These are phyloP conservation scores for Acanthopleura granulata DNA, from an alignment of 2,888 invertebrate genomes.

Conservation along the genomic window DNA sequence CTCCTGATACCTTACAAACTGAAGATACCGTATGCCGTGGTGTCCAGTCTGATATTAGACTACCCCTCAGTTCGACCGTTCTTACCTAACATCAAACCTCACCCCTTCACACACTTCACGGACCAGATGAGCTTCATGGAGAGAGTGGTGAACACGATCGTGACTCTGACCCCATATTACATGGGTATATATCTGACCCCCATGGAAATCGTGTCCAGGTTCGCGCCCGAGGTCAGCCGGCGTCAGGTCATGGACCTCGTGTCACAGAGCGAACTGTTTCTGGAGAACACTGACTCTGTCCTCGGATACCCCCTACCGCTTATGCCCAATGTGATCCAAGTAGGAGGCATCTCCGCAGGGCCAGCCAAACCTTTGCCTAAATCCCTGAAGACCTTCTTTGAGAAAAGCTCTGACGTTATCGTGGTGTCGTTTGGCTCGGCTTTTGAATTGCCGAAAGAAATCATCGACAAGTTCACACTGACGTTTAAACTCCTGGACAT, in stretches of 20 bases:
- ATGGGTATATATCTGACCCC: constrained; percentile 25
- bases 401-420: constrained; percentile 37
- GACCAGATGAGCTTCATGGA: constrained; percentile 23
- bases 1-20: constrained; percentile 27
- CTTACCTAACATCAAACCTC: constrained; percentile 19
- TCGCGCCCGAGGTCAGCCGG: constrained; percentile 35
- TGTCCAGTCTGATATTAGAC: constrained; percentile 9
- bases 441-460: constrained; percentile 1
- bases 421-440: constrained; percentile 41
- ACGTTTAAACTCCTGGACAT: background rate
- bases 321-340: constrained; percentile 36
- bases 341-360: constrained; percentile 36
- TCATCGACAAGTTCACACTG: background rate
- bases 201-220: constrained; percentile 30
- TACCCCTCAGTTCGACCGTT: constrained; percentile 10
- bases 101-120: background rate
- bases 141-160: constrained; percentile 18
- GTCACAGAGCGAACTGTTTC: constrained; percentile 30
- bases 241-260: constrained; percentile 15
- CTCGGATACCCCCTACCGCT: constrained; percentile 35
- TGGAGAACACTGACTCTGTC: constrained; percentile 35
- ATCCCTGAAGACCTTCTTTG: constrained; percentile 33
- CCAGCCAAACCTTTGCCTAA: constrained; percentile 31
- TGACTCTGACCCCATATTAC: background rate
- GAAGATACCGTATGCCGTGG: constrained; percentile 28